phyloP scores from a whole-genome alignment of 1,140 invertebrate genomes.

The Epicauta chinensis region DNA sequence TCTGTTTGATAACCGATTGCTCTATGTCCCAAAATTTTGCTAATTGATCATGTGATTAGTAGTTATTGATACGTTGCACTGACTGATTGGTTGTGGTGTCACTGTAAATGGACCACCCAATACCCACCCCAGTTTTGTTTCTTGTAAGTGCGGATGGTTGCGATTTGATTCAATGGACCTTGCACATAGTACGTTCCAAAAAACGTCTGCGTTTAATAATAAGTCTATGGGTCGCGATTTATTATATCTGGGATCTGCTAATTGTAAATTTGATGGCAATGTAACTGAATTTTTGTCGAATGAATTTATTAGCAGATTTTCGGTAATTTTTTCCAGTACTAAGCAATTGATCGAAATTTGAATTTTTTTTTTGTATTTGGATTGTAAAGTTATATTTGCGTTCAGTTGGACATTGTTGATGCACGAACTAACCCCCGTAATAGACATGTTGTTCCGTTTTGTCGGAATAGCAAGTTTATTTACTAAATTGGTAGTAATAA shows the following conservation, averaged over 20 bases:
- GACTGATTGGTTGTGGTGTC: background rate
- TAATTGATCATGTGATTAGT: too few relatives aligned
- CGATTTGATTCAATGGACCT: background rate
- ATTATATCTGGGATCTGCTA: constrained; percentile 12
- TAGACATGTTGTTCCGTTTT: background rate
- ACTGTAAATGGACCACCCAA: background rate
- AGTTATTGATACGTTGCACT: background rate
- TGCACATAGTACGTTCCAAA: constrained; percentile 8
- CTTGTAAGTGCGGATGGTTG: constrained; percentile 4
- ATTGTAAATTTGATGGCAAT: constrained; percentile 14
- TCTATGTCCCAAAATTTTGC: too few relatives aligned
- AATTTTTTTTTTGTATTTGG: constrained; percentile 7
- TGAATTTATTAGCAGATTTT: constrained; percentile 11
- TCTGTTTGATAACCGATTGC: too few relatives aligned
- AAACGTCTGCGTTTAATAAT: constrained; percentile 3
- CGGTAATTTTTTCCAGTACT: constrained; percentile 17
- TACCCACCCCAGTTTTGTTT: constrained; percentile 8
- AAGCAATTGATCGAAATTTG: constrained; percentile 11
- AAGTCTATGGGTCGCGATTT: constrained; percentile 9
- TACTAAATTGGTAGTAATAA: constrained; percentile 15
- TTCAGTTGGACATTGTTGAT: constrained; percentile 7
- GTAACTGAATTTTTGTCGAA: constrained; percentile 10
- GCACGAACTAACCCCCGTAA: constrained; percentile 15
- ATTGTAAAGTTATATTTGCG: constrained; percentile 14
- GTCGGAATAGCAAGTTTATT: constrained; percentile 8